Evolutionary conservation across 2,888 invertebrate genomes (phyloP).

Genomic region (Xylota segnis): DNA sequence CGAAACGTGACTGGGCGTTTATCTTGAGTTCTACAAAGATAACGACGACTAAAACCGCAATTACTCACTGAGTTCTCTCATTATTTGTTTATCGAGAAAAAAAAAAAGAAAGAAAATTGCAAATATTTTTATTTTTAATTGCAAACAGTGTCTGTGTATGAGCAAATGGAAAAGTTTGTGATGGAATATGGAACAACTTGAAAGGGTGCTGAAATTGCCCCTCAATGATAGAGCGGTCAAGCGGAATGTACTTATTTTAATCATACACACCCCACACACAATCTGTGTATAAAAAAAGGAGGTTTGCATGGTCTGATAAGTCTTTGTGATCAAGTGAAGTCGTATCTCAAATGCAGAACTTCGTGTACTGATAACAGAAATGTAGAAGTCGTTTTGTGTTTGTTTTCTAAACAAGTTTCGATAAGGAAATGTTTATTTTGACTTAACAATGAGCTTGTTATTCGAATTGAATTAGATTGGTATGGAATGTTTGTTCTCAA

Average conservation of each 20-base stretch:
- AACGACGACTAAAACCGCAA: not conserved
- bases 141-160: not conserved
- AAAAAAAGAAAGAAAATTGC: not conserved
- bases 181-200: not conserved
- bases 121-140: not conserved
- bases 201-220: not conserved
- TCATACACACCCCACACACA: not conserved
- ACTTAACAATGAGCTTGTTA: not conserved
- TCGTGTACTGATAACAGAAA: not conserved
- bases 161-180: conserved; percentile 3
- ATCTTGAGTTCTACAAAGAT: conserved; percentile 29
- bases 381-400: not conserved
- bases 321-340: conserved; percentile 1
- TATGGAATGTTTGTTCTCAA: too few species aligned
- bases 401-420: not conserved
- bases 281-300: not conserved
- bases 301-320: conserved; percentile 12
- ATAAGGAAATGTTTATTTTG: not conserved
- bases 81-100: not conserved
- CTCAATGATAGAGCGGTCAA: conserved; percentile 32
- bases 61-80: conserved; percentile 7
- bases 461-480: too few species aligned
- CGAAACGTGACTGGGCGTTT: conserved; percentile 6
- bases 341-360: not conserved
- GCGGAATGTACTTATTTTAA: conserved; percentile 19